Percentiles rank a stretch among this genome's conserved stretches.
These are phyloP conservation scores for Leptinotarsa defecta DNA, from an alignment of 1,140 invertebrate species.

Conservation along the genomic window DNA sequence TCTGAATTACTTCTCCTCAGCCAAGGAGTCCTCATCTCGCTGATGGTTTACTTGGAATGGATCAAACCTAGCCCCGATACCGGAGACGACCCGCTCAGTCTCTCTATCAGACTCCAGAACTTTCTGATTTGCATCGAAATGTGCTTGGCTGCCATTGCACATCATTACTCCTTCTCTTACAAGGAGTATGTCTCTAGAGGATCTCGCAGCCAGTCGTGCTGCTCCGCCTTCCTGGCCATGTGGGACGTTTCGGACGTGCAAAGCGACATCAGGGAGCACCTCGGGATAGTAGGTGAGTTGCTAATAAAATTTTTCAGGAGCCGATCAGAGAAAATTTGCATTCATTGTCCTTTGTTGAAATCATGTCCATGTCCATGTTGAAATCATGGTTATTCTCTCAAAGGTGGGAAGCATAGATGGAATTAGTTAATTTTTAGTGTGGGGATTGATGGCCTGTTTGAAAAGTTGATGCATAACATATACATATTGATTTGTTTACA, in stretches of 20 bases:
- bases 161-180: conserved; percentile 94
- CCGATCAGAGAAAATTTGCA: no score
- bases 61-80: conserved; percentile 73
- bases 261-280: conserved; percentile 88
- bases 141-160: conserved; percentile 93
- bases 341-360: no score
- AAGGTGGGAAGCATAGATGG: no score
- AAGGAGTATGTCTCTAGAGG: conserved; percentile 74
- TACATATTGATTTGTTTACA: no score
- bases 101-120: conserved; percentile 76
- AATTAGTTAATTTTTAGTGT: no score
- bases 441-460: no score
- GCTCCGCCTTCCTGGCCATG: conserved; percentile 76
- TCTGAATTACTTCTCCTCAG: conserved; percentile 60
- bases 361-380: no score
- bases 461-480: no score
- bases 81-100: conserved; percentile 68
- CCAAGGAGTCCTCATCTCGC: conserved; percentile 88
- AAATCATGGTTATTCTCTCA: no score
- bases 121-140: conserved; percentile 97
- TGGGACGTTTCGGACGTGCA: conserved; percentile 94
- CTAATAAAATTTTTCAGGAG: no score
- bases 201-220: conserved; percentile 59
- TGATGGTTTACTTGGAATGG: conserved; percentile 78
- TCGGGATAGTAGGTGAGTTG: conserved; percentile 79